Evolutionary conservation across 2,113 vertebrate species (phyloP).

Genomic region (Asarcornis scutulata): DNA sequence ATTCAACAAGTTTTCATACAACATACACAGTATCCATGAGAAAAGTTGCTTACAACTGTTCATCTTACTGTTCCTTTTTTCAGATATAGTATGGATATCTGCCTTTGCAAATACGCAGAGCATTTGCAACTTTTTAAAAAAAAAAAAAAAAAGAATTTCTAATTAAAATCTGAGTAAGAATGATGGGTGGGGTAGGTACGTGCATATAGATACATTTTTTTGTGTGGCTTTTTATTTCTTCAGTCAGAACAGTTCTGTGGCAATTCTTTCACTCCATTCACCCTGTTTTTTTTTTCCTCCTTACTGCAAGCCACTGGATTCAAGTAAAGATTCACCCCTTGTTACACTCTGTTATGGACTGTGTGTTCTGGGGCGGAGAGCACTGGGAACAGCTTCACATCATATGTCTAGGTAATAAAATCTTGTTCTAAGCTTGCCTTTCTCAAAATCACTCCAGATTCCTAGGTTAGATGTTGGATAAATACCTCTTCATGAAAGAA

Average conservation of each 20-base stretch:
- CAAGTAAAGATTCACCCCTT: constrained; percentile 91
- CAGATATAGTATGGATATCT: background rate
- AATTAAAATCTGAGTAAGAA: background rate
- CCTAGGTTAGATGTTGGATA: background rate
- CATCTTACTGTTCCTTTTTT: background rate
- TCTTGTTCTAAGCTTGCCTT: background rate
- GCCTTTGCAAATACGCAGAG: background rate
- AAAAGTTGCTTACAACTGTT: background rate
- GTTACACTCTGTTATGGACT: constrained; percentile 95
- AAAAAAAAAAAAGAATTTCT: background rate
- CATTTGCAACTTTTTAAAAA: background rate
- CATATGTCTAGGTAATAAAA: constrained; percentile 95
- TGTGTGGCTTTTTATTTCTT: background rate
- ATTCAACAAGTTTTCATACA: background rate
- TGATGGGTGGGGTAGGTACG: background rate
- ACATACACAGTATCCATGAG: background rate
- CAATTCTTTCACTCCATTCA: background rate
- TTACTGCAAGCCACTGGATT: constrained; percentile 85
- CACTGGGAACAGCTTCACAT: constrained; percentile 95
- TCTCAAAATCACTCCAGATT: background rate
- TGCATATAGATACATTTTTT: background rate
- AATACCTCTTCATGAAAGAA: background rate
- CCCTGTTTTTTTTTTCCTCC: background rate
- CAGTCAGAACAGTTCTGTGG: background rate
- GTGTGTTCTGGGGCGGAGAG: constrained; percentile 95